These are phyloP conservation scores for Galaxea fascicularis DNA, from an alignment of 92 coral and sea anemone species.

Conservation along the genomic window DNA sequence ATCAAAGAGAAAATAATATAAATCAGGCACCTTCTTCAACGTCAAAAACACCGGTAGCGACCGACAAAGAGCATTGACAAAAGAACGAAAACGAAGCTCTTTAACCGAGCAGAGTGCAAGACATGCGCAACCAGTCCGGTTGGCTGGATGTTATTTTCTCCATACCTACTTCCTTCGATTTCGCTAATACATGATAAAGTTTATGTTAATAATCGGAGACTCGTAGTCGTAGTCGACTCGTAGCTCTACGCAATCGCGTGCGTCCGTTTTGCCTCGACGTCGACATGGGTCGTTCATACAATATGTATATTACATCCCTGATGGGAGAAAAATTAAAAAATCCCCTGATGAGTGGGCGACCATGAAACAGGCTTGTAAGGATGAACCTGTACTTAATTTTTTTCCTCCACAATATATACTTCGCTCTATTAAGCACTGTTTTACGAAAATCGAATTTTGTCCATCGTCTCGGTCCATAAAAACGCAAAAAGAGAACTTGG, in stretches of 20 bases:
- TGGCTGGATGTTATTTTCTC: background rate
- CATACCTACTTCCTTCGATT: constrained; percentile 26
- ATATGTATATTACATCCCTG: too few species aligned
- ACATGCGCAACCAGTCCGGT: constrained; percentile 13
- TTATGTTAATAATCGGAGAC: background rate
- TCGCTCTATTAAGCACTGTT: too few species aligned
- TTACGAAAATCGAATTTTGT: too few species aligned
- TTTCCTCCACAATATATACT: too few species aligned
- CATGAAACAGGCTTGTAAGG: too few species aligned
- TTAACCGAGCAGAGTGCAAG: background rate
- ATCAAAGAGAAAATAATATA: background rate
- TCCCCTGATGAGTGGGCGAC: too few species aligned
- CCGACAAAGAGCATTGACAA: background rate
- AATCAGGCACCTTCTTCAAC: background rate
- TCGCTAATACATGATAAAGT: constrained; percentile 8
- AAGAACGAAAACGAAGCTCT: constrained; percentile 15
- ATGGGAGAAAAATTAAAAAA: too few species aligned
- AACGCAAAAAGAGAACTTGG: too few species aligned
- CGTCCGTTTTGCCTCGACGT: too few species aligned
- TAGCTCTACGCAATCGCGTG: background rate
- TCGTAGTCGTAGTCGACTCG: background rate
- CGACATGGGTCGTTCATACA: too few species aligned
- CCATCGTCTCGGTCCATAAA: too few species aligned
- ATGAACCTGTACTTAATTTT: too few species aligned
- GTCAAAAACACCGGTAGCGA: constrained; percentile 8